Evolutionary conservation across 1,140 invertebrate species (phyloP), one percentile per base, ranked within the genome.

Genomic region (Marisa cornuarietis): DNA sequence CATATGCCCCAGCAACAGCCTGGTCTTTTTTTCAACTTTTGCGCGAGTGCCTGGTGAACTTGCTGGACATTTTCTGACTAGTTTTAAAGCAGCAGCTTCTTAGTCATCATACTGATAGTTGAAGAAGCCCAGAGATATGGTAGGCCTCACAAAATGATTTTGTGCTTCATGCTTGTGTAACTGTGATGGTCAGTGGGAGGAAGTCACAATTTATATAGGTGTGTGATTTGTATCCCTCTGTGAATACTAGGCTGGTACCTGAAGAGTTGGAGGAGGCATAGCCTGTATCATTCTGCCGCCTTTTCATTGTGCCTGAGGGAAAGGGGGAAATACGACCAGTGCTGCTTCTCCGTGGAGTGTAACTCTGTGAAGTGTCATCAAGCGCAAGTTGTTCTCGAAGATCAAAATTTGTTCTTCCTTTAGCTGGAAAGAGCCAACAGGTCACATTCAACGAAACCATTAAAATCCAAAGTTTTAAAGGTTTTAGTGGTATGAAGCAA

Each of bases 391-490:
- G 80, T 58, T 91, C 89, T 72, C 88, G 85, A 61, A 90, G 86
- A 72, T 91, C 90, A 68, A 84, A 81, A 78, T 89, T 90, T 79
- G 88, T 87, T 81, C 90, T 83, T 75, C 88, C 88, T 86, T 85
- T 89, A 22, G 89, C 90, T 91, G 84, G 72, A 84, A 76, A 76
- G 77, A 79, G 71, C 81, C 54, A 58, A 58, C 8, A 58, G 54
- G 54, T 58, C 16, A 58, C 54, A 14, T 58, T 58, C 11, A 58
- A 18, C 0, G 54, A 58, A 18, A 42, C 4, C 54, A 58, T 18
- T 42, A 58, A 11, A 58, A 18, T 58, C 4, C 11, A 58, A 11
- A 58, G 11, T 58, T 14, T 58, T 58, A 58, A 58, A 58, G 11
- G 16, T 58, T 11, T 58, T 9, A 9, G 54, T 58, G 54, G 54